Evolutionary conservation across 2,888 invertebrate genomes (phyloP), one percentile per base, ranked within the genome.

Genomic region (Theretra japonica): DNA sequence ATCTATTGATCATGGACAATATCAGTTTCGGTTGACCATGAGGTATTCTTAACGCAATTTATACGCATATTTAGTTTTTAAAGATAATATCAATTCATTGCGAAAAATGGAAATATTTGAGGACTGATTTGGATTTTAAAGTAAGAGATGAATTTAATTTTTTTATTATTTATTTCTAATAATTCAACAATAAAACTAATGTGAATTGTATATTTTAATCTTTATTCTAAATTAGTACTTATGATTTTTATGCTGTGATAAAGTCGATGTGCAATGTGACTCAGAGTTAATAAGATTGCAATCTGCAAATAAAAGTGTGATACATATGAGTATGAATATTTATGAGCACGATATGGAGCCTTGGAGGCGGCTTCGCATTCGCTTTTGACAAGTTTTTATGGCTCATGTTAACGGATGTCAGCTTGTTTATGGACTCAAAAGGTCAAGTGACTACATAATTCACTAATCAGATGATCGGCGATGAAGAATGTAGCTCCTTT

Each of bases 321-420:
- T 48, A 48, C 2, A 65, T 65, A 23, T 48, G 11, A 19, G 6
- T 48, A 3, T 65, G 23, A 65, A 65, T 65, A 65, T 65, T 65
- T 41, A 65, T 48, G 4, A 48, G 65, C 19, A 15, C 11, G 15
- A 15, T 62, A 41, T 65, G 48, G 48, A 23, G 17, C 65, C 48
- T 65, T 65, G 65, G 48, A 21, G 4, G 21, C 5, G 21, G 48
- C 41, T 6, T 48, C 23, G 21, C 23, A 23, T 65, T 65, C 48
- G 65, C 21, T 65, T 23, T 65, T 65, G 65, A 23, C 65, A 21
- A 65, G 48, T 65, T 65, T 65, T 65, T 65, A 65, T 48, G 48
- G 41, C 48, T 30, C n/a, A 60, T 69, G 73, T 80, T 76, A 81
- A 69, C 79, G 76, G 78, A 82, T 81, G 69, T 77, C 71, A 74